phyloP scores from a whole-genome alignment of 2,113 vertebrate genomes.

The Thamnophis sirtalis region DNA sequence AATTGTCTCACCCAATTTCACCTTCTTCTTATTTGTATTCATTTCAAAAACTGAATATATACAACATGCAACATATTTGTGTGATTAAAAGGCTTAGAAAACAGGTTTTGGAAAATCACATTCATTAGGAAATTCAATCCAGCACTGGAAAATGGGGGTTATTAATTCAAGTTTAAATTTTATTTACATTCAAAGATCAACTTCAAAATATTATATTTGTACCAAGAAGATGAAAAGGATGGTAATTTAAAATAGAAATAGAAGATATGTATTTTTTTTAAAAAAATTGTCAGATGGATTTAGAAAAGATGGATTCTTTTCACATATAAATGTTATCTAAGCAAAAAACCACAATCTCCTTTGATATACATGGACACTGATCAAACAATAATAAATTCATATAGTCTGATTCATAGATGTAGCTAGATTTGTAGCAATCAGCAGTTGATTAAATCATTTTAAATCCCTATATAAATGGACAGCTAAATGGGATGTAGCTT shows the following conservation, averaged over 20 bases:
- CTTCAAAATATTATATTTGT: not conserved
- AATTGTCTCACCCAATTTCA: not conserved
- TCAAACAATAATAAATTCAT: not conserved
- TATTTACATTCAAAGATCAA: not conserved
- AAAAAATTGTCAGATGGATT: not conserved
- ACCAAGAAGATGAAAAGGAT: not conserved
- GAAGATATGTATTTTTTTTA: not conserved
- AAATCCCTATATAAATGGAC: not conserved
- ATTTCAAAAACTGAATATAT: not conserved
- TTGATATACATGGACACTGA: not conserved
- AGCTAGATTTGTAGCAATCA: not conserved
- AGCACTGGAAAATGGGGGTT: not conserved
- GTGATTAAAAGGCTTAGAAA: not conserved
- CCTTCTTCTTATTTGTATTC: not conserved
- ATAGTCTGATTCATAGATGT: not conserved
- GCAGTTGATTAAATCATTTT: not conserved
- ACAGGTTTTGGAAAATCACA: not conserved
- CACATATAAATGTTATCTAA: not conserved
- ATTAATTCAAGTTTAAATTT: not conserved
- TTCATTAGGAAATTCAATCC: not conserved
- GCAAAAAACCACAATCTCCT: not conserved
- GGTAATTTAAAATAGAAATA: not conserved
- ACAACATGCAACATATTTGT: not conserved
- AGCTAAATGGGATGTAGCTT: not conserved
- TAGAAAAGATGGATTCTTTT: not conserved